Evolutionary conservation across 1,140 invertebrate species (phyloP).

Genomic region (Hydropsyche tenuis): DNA sequence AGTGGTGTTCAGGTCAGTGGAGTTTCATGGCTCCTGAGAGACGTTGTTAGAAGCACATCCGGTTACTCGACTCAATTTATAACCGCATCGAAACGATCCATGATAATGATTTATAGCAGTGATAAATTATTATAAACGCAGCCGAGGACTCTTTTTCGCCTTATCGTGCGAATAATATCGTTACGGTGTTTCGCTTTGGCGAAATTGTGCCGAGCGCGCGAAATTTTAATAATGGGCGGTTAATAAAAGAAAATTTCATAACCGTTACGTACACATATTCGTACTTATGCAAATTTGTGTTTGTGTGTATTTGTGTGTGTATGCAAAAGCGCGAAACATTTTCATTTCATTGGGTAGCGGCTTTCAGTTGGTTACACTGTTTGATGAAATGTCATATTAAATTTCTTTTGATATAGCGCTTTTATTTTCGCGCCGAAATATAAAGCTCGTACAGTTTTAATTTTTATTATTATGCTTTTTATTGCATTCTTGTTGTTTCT

Average conservation of each 20-base stretch:
- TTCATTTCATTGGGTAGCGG: background rate
- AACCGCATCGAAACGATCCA: slow-evolving; percentile 28
- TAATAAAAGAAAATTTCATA: too few relatives aligned
- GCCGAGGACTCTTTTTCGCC: too few relatives aligned
- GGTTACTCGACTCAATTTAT: slow-evolving; percentile 53
- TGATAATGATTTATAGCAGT: slow-evolving; percentile 25
- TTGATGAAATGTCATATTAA: slow-evolving; percentile 18
- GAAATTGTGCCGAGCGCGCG: too few relatives aligned
- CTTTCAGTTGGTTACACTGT: slow-evolving; percentile 20
- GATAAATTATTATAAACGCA: too few relatives aligned
- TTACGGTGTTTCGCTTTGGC: too few relatives aligned
- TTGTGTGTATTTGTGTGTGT: background rate
- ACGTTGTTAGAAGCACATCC: slow-evolving; percentile 55
- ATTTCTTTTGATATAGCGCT: background rate
- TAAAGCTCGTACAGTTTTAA: too few relatives aligned
- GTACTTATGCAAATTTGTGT: background rate
- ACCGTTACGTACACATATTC: too few relatives aligned
- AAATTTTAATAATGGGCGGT: too few relatives aligned
- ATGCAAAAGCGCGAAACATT: background rate
- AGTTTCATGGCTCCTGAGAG: slow-evolving; percentile 33
- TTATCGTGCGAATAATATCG: too few relatives aligned
- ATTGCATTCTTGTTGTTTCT: too few relatives aligned
- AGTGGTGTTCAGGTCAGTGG: slow-evolving; percentile 10
- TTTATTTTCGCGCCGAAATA: background rate
- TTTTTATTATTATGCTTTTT: too few relatives aligned